phyloP scores from a whole-genome alignment of 2,888 invertebrate genomes.

The Brachycybe producta region DNA sequence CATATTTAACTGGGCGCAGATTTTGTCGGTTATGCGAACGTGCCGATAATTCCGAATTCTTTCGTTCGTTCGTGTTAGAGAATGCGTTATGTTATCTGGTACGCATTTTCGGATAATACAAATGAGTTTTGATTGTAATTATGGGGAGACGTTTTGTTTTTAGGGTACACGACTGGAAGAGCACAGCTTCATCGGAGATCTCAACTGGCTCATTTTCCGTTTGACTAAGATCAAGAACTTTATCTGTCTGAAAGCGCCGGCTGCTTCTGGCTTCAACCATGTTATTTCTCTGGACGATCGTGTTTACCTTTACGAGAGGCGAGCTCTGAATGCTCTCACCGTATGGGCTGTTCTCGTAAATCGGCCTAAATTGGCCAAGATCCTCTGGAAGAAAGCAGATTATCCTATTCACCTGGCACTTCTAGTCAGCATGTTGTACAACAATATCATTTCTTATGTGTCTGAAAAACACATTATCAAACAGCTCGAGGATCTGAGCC shows the following conservation, averaged over 20 bases:
- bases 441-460: conserved; percentile 27
- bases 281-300: not conserved
- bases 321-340: conserved; percentile 31
- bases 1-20: conserved; percentile 26
- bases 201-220: conserved; percentile 1
- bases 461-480: conserved; percentile 27
- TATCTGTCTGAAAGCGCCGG: not conserved
- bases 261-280: not conserved
- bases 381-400: conserved; percentile 31
- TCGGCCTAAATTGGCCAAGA: conserved; percentile 29
- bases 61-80: conserved; percentile 30
- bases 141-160: not conserved
- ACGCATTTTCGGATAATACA: conserved; percentile 27
- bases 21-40: conserved; percentile 26
- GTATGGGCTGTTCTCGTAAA: conserved; percentile 32
- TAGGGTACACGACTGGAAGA: not conserved
- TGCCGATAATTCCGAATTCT: conserved; percentile 31
- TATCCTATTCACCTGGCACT: conserved; percentile 33
- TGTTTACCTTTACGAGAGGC: conserved; percentile 18
- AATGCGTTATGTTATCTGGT: too few relatives aligned
- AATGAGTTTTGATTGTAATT: not conserved
- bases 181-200: not conserved
- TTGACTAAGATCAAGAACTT: conserved; percentile 9
- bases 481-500: conserved; percentile 26
- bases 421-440: conserved; percentile 29